Conservation (phyloP, 2,113 vertebrate genomes). For the Turnix velox region DNA sequence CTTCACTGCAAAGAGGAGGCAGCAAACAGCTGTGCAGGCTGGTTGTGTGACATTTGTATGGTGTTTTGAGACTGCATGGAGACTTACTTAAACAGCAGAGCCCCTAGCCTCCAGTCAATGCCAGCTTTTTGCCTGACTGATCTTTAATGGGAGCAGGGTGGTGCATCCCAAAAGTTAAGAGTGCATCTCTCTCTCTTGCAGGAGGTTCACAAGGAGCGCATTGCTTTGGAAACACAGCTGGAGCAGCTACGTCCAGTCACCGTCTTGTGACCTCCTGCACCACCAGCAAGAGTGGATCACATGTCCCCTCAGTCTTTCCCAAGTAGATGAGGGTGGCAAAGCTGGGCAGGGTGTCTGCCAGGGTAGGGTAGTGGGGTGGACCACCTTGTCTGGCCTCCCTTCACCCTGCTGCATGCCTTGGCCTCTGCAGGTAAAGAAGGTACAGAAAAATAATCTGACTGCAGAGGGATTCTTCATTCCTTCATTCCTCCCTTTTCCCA, state of each 20-base stretch:
- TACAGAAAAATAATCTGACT: conserved; percentile 37
- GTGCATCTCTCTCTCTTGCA: conserved; percentile 53
- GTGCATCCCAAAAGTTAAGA: background rate
- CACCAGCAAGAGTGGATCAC: background rate
- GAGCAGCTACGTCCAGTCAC: conserved; percentile 88
- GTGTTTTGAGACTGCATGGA: background rate
- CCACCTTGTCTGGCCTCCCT: background rate
- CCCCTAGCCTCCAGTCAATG: background rate
- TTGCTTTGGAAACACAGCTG: conserved; percentile 91
- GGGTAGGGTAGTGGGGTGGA: background rate
- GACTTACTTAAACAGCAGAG: background rate
- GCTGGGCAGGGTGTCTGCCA: background rate
- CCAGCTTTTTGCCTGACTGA: background rate
- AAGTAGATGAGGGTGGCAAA: background rate
- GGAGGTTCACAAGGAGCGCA: conserved; percentile 91
- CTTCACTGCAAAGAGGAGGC: background rate
- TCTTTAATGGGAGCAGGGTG: background rate
- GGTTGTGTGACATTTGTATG: background rate
- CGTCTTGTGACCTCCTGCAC: conserved; percentile 73
- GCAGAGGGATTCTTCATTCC: background rate
- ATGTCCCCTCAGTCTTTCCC: background rate
- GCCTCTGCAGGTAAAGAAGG: conserved; percentile 45
- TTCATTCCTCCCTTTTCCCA: conserved; percentile 11
- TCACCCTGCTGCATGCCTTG: background rate
- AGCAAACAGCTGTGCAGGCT: background rate